A percentile compares a stretch with the other conserved stretches of the same genome.
Conservation (phyloP, 2,888 invertebrate genomes). For the Hesperia comma region DNA sequence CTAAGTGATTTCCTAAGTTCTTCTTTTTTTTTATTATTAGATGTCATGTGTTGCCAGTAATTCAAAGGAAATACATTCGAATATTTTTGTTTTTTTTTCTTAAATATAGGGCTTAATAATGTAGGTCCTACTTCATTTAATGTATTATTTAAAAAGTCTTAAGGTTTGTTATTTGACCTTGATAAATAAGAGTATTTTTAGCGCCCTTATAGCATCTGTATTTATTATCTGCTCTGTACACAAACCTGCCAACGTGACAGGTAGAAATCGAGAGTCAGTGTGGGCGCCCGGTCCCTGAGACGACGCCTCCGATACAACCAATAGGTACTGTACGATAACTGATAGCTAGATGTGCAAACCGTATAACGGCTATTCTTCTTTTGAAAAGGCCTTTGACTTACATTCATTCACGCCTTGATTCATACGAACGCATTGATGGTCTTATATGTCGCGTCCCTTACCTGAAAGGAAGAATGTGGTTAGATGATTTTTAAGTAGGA, state of each 20-base stretch:
- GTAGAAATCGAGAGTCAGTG: constrained; percentile 62
- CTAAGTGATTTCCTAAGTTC: background rate
- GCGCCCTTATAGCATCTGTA: background rate
- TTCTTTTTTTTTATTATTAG: too few species aligned
- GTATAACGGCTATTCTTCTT: constrained; percentile 22
- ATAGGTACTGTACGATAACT: constrained; percentile 7
- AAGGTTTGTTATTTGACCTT: too few species aligned
- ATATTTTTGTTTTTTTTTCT: too few species aligned
- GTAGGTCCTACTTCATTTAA: too few species aligned
- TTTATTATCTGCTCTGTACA: background rate
- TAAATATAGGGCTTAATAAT: too few species aligned
- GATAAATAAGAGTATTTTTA: too few species aligned
- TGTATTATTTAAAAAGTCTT: too few species aligned
- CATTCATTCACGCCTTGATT: constrained; percentile 13
- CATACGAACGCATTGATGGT: background rate
- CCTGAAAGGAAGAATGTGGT: constrained; percentile 14
- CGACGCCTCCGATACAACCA: constrained; percentile 41
- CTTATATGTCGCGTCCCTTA: background rate
- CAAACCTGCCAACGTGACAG: constrained; percentile 13
- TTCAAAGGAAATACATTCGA: too few species aligned
- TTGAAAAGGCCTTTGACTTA: constrained; percentile 22
- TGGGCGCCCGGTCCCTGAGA: constrained; percentile 56
- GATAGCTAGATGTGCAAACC: background rate
- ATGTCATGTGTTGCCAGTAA: too few species aligned
- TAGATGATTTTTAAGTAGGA: background rate